Conservation (phyloP, 2,888 invertebrate species). For the Brenthis daphne region DNA sequence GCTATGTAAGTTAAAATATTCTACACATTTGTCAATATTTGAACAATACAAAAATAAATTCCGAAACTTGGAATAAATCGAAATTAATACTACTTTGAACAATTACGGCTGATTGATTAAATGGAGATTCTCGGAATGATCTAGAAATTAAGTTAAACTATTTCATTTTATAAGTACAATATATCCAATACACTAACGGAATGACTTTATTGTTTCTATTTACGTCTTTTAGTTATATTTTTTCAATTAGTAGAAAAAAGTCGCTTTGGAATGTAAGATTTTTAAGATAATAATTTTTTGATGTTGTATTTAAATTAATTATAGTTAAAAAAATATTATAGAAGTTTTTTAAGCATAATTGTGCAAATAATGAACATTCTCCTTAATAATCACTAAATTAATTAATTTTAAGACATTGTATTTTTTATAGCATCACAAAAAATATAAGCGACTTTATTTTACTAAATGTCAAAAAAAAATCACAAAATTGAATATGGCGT, state of each 20-base stretch:
- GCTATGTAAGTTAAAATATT: conserved; percentile 33
- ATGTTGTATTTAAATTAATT: no score
- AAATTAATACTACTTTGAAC: conserved; percentile 51
- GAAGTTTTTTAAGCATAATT: conserved; percentile 3
- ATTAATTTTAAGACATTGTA: background rate
- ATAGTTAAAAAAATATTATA: background rate
- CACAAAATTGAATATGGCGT: conserved; percentile 11
- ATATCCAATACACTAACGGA: conserved; percentile 24
- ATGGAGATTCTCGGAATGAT: conserved; percentile 41
- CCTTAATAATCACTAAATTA: background rate
- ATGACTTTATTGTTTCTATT: conserved; percentile 24
- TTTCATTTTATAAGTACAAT: conserved; percentile 35
- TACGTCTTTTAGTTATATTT: conserved; percentile 18
- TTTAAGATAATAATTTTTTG: background rate
- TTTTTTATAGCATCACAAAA: background rate
- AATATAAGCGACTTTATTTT: conserved; percentile 14
- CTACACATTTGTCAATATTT: conserved; percentile 39
- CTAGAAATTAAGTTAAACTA: conserved; percentile 10
- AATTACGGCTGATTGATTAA: conserved; percentile 30
- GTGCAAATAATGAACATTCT: conserved; percentile 7
- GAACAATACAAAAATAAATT: conserved; percentile 51
- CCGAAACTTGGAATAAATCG: conserved; percentile 57
- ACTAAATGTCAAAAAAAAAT: conserved; percentile 7
- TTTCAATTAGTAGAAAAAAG: conserved; percentile 1
- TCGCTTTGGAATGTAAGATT: conserved; percentile 7